Conservation (phyloP, 2,113 vertebrate species). For the Sciurus niger region DNA sequence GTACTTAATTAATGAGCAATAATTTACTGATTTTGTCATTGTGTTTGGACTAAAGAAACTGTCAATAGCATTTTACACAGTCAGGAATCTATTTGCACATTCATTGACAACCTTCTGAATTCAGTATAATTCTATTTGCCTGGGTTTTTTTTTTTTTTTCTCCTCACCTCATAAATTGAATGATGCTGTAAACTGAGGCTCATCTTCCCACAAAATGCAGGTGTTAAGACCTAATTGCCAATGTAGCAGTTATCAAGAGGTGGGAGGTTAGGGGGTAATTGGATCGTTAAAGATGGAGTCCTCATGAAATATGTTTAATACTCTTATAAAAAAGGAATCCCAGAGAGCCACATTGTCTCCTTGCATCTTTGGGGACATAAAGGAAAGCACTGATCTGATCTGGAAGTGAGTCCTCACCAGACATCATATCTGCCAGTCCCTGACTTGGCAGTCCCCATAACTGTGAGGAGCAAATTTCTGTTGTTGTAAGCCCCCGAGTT, state of each 20-base stretch:
- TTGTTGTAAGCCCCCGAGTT: neutral
- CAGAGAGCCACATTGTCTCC: neutral
- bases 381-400: neutral
- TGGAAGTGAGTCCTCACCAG: neutral
- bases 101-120: neutral
- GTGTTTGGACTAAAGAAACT: neutral
- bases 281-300: fast-evolving
- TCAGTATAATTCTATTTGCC: neutral
- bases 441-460: neutral
- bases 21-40: neutral
- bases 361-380: neutral
- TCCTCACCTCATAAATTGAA: neutral
- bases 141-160: neutral
- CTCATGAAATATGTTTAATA: neutral
- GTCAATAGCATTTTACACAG: neutral
- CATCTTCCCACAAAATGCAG: neutral
- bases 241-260: neutral
- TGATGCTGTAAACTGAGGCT: neutral
- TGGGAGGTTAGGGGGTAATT: neutral
- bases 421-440: fast-evolving
- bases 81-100: neutral
- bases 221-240: neutral
- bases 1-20: neutral
- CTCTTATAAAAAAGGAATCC: fast-evolving
- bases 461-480: neutral